These are phyloP conservation scores for Centruroides sculpturatus DNA, from an alignment of 1,140 invertebrate genomes.

Conservation along the genomic window DNA sequence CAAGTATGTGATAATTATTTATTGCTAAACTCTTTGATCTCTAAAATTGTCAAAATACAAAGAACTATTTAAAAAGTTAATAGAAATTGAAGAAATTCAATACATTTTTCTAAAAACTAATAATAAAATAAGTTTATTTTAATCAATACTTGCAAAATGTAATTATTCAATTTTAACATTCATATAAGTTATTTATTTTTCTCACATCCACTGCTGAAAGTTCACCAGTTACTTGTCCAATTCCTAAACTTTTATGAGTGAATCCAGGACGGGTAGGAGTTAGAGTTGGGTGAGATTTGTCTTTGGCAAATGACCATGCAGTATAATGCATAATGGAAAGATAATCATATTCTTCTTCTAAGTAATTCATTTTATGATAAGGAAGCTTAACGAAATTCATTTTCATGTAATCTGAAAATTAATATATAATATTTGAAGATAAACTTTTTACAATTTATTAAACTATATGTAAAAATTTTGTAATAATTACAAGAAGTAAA, in stretches of 20 bases:
- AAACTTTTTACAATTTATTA: too few relatives aligned
- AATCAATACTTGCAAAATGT: too few relatives aligned
- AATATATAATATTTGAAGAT: too few relatives aligned
- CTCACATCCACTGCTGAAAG: slow-evolving; percentile 4
- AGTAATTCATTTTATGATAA: slow-evolving; percentile 26
- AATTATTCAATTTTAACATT: background rate
- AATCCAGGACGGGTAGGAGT: slow-evolving; percentile 20
- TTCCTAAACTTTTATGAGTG: background rate
- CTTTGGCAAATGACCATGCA: slow-evolving; percentile 35
- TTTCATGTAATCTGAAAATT: slow-evolving; percentile 23
- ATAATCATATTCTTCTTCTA: slow-evolving; percentile 37
- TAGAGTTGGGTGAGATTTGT: slow-evolving; percentile 36
- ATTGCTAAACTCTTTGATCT: too few relatives aligned
- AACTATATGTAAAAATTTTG: too few relatives aligned
- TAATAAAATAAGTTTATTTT: too few relatives aligned
- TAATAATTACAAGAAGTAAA: too few relatives aligned
- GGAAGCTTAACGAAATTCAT: slow-evolving; percentile 34
- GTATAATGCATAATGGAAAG: slow-evolving; percentile 39
- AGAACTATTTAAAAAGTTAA: too few relatives aligned
- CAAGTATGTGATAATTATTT: too few relatives aligned
- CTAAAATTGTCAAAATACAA: too few relatives aligned
- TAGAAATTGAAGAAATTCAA: too few relatives aligned
- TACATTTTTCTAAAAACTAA: too few relatives aligned
- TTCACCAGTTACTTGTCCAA: background rate
- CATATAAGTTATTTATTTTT: slow-evolving; percentile 11